Conservation (phyloP, 1,140 invertebrate genomes). For the Kradibia gibbosae region DNA sequence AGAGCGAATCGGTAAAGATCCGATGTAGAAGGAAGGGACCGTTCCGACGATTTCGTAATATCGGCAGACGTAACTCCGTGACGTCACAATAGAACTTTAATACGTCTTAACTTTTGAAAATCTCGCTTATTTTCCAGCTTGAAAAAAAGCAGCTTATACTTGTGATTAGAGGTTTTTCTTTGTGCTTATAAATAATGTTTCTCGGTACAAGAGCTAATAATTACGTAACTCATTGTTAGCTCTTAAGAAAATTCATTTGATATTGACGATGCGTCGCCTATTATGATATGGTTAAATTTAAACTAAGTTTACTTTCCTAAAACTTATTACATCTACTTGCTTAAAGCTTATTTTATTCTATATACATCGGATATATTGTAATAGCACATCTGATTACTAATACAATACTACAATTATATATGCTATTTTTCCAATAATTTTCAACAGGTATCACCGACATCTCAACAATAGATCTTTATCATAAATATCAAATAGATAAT, state of each 20-base stretch:
- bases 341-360: neutral
- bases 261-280: neutral
- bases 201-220: neutral
- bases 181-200: neutral
- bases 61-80: conserved; percentile 24
- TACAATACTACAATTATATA: neutral
- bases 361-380: neutral
- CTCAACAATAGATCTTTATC: neutral
- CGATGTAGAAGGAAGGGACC: conserved; percentile 9
- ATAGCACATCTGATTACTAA: neutral
- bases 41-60: conserved; percentile 25
- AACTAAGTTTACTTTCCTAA: neutral
- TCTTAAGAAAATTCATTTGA: conserved; percentile 9
- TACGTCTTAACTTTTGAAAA: conserved; percentile 21
- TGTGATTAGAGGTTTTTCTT: conserved; percentile 14
- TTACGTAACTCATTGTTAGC: conserved; percentile 9
- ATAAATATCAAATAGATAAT: neutral
- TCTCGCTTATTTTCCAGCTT: conserved; percentile 7
- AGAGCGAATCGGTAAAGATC: neutral
- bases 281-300: conserved; percentile 17
- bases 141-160: neutral
- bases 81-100: conserved; percentile 33
- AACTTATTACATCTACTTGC: neutral
- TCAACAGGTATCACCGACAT: neutral
- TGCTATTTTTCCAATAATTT: conserved; percentile 9